Conservation (phyloP, 2,888 invertebrate species). For the Ophion obscuratus region DNA sequence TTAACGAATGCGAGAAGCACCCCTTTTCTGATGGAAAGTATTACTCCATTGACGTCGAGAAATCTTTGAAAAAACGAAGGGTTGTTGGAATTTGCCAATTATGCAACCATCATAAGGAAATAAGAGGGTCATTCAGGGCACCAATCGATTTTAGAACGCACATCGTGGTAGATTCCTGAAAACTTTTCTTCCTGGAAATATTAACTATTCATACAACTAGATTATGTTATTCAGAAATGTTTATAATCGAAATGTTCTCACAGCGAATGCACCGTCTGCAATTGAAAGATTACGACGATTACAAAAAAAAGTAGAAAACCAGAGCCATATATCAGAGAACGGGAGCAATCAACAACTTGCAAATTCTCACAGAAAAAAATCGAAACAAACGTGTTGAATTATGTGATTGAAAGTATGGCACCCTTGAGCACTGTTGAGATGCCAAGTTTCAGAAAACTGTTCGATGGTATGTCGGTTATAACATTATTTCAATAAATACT, state of each 20-base stretch:
- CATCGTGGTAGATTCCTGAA: not conserved
- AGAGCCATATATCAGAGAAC: constrained; percentile 3
- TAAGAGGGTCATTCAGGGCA: not conserved
- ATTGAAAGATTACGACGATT: constrained; percentile 14
- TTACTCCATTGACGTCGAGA: not conserved
- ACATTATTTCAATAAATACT: constrained; percentile 14
- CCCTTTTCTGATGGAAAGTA: constrained; percentile 11
- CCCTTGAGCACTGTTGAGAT: constrained; percentile 39
- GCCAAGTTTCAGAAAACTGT: constrained; percentile 37
- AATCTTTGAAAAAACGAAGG: not conserved
- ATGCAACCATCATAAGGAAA: not conserved
- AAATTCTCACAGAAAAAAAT: constrained; percentile 32
- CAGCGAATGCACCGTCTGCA: constrained; percentile 29
- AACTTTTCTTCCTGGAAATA: not conserved
- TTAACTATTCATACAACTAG: not conserved
- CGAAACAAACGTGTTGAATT: constrained; percentile 34
- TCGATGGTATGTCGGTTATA: constrained; percentile 32
- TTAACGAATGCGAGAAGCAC: not conserved
- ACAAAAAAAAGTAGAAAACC: constrained; percentile 13
- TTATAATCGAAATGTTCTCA: constrained; percentile 18
- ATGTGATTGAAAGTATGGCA: constrained; percentile 33
- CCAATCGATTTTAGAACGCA: constrained; percentile 3
- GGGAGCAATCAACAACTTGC: constrained; percentile 11
- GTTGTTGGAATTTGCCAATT: constrained; percentile 5
- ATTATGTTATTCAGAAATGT: not conserved